These are phyloP conservation scores for Aramus guarauna DNA, from an alignment of 2,113 vertebrate genomes.

Conservation along the genomic window DNA sequence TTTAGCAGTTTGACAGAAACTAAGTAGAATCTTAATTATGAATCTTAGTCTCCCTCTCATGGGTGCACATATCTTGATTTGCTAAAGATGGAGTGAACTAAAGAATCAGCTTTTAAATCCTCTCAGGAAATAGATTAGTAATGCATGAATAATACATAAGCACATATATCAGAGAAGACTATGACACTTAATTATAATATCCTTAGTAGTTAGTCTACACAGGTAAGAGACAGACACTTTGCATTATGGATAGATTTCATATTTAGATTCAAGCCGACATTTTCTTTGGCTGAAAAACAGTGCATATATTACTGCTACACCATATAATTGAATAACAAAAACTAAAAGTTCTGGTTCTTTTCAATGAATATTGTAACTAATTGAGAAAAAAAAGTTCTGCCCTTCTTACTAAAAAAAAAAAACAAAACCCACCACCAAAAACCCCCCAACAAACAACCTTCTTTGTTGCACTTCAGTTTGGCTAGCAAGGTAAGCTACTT, in stretches of 20 bases:
- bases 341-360: neutral
- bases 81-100: neutral
- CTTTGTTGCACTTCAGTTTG: neutral
- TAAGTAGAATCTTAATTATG: neutral
- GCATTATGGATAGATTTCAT: neutral
- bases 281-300: neutral
- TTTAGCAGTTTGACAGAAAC: neutral
- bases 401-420: neutral
- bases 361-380: neutral
- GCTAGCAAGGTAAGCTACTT: neutral
- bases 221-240: neutral
- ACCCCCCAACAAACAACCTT: neutral
- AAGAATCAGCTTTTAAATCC: neutral
- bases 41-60: neutral
- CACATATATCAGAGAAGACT: neutral
- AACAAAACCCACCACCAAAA: neutral
- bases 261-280: neutral
- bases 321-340: neutral
- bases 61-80: neutral
- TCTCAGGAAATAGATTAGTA: neutral
- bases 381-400: neutral
- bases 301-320: neutral
- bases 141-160: neutral
- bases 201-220: neutral
- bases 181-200: neutral